Conservation (phyloP, 2,113 vertebrate genomes). For the Gasterosteus nipponicus region DNA sequence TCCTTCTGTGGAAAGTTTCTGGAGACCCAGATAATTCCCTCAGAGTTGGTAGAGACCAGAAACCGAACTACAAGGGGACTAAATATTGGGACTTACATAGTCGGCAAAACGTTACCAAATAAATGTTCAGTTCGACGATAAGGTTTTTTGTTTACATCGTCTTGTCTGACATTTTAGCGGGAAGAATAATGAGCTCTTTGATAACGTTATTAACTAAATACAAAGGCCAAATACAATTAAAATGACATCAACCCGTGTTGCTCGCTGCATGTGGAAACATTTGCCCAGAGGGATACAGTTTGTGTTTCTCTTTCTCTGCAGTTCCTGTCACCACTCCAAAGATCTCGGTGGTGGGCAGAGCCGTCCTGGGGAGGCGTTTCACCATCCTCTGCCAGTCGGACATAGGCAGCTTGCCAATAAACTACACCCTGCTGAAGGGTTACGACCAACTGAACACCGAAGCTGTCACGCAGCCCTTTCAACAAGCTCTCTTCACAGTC, state of each 20-base stretch:
- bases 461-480: rapidly evolving
- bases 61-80: background rate
- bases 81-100: background rate
- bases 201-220: background rate
- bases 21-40: background rate
- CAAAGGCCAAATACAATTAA: background rate
- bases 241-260: background rate
- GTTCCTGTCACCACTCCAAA: conserved; percentile 70
- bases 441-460: rapidly evolving
- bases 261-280: background rate
- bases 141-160: background rate
- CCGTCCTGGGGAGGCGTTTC: conserved; percentile 58
- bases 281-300: background rate
- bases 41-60: background rate
- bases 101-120: background rate
- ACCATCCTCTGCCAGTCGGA: conserved; percentile 70
- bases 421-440: conserved; percentile 66
- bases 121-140: background rate
- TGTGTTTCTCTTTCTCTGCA: conserved; percentile 33
- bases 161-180: background rate
- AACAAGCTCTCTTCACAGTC: conserved; percentile 60
- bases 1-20: background rate
- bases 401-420: conserved; percentile 75
- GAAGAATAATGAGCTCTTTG: background rate
- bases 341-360: conserved; percentile 48